These are phyloP conservation scores for Caenorhabditis auriculariae DNA, from an alignment of 2,888 invertebrate species.

Conservation along the genomic window DNA sequence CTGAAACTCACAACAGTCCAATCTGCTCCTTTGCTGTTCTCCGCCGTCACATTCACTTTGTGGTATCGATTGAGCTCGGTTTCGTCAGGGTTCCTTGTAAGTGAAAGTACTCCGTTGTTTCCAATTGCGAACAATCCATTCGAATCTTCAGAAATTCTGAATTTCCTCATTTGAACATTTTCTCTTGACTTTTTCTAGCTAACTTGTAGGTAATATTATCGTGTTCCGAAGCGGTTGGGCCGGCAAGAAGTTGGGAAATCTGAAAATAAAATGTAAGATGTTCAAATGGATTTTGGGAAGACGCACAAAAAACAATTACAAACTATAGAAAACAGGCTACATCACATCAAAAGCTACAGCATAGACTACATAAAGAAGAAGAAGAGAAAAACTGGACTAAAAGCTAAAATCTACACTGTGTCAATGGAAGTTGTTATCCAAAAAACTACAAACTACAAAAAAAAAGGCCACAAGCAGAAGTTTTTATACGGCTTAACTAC, in stretches of 20 bases:
- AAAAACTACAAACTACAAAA: no score
- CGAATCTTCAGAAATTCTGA: conserved; percentile 4
- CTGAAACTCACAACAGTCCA: conserved; percentile 22
- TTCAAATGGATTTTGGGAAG: no score
- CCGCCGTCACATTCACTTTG: conserved; percentile 46
- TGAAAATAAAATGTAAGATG: neutral
- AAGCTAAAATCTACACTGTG: no score
- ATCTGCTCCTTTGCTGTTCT: conserved; percentile 35
- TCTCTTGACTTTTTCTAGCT: neutral
- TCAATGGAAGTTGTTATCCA: no score
- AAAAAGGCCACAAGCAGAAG: no score
- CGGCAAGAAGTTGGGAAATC: conserved; percentile 11
- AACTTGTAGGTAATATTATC: conserved; percentile 11
- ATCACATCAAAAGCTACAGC: no score
- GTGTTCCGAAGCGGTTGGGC: conserved; percentile 8
- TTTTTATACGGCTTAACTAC: no score
- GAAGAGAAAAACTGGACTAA: no score
- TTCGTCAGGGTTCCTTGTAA: conserved; percentile 37
- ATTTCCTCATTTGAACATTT: neutral
- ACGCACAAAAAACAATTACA: no score
- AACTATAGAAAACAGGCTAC: no score
- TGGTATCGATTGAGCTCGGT: conserved; percentile 40
- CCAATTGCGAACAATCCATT: conserved; percentile 23
- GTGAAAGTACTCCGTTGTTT: conserved; percentile 31
- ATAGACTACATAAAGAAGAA: no score